These are phyloP conservation scores for Ericerus pela DNA, from an alignment of 1,140 invertebrate genomes.

Conservation along the genomic window DNA sequence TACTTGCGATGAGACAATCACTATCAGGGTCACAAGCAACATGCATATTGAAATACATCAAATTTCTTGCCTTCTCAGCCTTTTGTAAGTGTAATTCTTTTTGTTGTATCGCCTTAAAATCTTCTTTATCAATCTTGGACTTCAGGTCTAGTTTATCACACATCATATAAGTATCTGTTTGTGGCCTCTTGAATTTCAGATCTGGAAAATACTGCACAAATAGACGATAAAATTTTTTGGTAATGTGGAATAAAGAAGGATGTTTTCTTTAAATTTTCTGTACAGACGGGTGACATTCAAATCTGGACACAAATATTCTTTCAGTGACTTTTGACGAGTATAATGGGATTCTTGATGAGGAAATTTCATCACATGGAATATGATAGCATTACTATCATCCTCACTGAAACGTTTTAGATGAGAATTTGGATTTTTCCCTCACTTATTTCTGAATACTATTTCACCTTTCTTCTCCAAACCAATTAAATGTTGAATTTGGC, in stretches of 20 bases:
- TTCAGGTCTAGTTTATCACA: no score
- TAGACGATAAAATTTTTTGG: neutral
- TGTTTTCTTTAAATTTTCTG: neutral
- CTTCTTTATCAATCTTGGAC: no score
- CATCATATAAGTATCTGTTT: no score
- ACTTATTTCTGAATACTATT: neutral
- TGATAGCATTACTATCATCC: slow-evolving; percentile 3
- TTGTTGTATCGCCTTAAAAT: no score
- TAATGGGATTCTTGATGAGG: slow-evolving; percentile 9
- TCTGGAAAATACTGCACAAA: neutral
- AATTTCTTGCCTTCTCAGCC: no score
- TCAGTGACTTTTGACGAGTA: neutral
- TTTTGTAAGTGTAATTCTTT: no score
- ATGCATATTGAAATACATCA: no score
- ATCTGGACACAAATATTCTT: slow-evolving; percentile 9
- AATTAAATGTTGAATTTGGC: neutral
- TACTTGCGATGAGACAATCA: no score
- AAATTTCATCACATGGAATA: slow-evolving; percentile 10
- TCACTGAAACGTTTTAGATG: neutral
- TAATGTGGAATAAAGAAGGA: neutral
- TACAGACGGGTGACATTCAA: neutral
- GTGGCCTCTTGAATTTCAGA: neutral
- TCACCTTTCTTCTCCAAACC: neutral
- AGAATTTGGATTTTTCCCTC: slow-evolving; percentile 4
- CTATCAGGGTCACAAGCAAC: no score